Conservation (phyloP, 2,888 invertebrate genomes). For the Tethea ocularis region DNA sequence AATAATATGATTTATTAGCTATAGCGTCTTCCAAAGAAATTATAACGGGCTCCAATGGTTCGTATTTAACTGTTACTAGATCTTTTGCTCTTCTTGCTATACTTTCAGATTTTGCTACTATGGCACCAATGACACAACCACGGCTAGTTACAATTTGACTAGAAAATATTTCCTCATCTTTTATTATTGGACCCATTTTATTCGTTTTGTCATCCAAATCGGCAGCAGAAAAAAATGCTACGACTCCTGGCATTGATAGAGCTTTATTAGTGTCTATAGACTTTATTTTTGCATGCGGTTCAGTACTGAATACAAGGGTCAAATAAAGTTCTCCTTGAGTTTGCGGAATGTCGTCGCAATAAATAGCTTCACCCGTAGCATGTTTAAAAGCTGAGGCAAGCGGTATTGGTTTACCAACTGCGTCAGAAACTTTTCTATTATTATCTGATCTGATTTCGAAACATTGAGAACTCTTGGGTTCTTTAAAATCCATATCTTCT, state of each 20-base stretch:
- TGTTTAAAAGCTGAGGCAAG: slow-evolving; percentile 94
- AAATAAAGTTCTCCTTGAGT: slow-evolving; percentile 90
- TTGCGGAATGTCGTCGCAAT: slow-evolving; percentile 93
- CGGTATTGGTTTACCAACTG: slow-evolving; percentile 90
- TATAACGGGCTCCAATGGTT: slow-evolving; percentile 90
- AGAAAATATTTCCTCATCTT: slow-evolving; percentile 94
- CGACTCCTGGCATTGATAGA: slow-evolving; percentile 89
- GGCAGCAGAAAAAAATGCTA: slow-evolving; percentile 88
- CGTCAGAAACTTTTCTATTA: slow-evolving; percentile 83
- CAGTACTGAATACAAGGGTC: slow-evolving; percentile 89
- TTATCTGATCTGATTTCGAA: slow-evolving; percentile 76
- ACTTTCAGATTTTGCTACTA: slow-evolving; percentile 90
- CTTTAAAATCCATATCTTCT: slow-evolving; percentile 50
- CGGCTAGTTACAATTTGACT: slow-evolving; percentile 88
- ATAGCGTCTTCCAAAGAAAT: slow-evolving; percentile 95
- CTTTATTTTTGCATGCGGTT: slow-evolving; percentile 91
- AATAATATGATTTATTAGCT: slow-evolving; percentile 86
- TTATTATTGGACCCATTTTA: slow-evolving; percentile 86
- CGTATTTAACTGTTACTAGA: slow-evolving; percentile 90
- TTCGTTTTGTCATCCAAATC: slow-evolving; percentile 88
- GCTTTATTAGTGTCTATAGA: slow-evolving; percentile 90
- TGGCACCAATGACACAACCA: slow-evolving; percentile 91
- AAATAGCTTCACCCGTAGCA: slow-evolving; percentile 95
- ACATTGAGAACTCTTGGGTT: slow-evolving; percentile 88
- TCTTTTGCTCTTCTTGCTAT: slow-evolving; percentile 92